Evolutionary conservation across 1,140 invertebrate species (phyloP), one percentile per base, ranked within the genome.

Genomic region (Zaprionus inermis): DNA sequence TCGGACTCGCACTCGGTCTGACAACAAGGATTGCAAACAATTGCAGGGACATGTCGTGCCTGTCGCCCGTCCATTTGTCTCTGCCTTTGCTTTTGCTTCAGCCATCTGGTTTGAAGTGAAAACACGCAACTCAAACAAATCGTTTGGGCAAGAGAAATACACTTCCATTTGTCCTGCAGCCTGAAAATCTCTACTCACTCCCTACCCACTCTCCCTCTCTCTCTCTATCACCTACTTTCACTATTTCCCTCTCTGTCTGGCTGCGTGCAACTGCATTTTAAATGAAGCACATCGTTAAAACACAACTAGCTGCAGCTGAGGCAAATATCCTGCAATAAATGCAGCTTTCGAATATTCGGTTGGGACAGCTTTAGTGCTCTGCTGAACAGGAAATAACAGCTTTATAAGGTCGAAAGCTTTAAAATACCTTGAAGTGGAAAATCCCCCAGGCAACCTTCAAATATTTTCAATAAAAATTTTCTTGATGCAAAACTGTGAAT

Each of bases 111-210:
- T 77, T 52, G 80, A 79, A 72, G 77, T 56, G 74, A 88, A 86
- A 78, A 80, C 38, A 44, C 79, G 79, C 76, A 88, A 82, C 49
- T 67, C 83, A 88, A 88, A 88, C 66, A 86, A 59, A 60, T 77
- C 41, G 51, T 61, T 55, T 76, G 58, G 56, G 49, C 57, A 64
- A 38, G 18, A 54, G 36, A 65, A 51, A 73, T 57, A 52, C 28
- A 30, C 51, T 24, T 54, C 51, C 24, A 54, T 54, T 32, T 56
- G n/a, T 32, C 54, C 54, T 54, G 51, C 51, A 52, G 51, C 14
- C 12, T 9, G 24, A 24, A 24, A 54, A 28, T 54, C 20, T 28
- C 22, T 54, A 30, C 51, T 1, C 16, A 14, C n/a, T n/a, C n/a
- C n/a, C n/a, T n/a, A n/a, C n/a, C n/a, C n/a, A n/a, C n/a, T 16